Evolutionary conservation across 2,888 invertebrate species (phyloP), one percentile per base, ranked within the genome.

Genomic region (Atethmia centrago): DNA sequence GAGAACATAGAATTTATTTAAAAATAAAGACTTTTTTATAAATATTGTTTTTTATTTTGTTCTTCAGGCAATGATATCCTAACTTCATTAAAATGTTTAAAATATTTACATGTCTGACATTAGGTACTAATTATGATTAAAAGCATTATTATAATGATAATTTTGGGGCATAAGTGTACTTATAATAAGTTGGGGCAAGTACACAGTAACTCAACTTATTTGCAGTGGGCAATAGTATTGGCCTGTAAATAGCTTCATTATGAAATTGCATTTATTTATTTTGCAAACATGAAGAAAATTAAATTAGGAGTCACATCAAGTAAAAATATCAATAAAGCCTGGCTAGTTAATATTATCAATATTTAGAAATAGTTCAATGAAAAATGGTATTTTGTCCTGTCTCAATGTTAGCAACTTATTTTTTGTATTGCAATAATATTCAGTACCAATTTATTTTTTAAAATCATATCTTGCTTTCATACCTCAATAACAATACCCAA

Each of bases 1-100:
- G 68, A 62, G 66, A 83, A 84, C 63, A 72, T 76, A 84, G 78
- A 83, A 79, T 85, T 85, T 87, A 85, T 79, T 82, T 82, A 84
- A 87, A 90, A 90, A 89, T 88, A 91, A 93, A 92, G 84, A 80
- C 83, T 88, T 90, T 90, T 19, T 83, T 83, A 88, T 77, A 80
- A 71, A 79, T 81, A 71, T 76, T 67, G 36, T 68, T 79, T 87
- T 89, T 90, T 88, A 88, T 83, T 76, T 77, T 68, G 49, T 69
- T 77, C 47, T 69, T 72, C 58, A 71, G 49, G 62, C 65, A 71
- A 64, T 47, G 56, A 61, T 65, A 66, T 45, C 14, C 66, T 78
- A 70, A 65, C 36, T 72, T 71, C 16, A 66, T 49, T 58, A 64
- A 45, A 63, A 47, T 64, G 31, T 36, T 68, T n/a, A 53, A 66